Base-by-base conservation (phyloP, 2,888 invertebrate genomes). In the Apocheima hispidaria region DNA sequence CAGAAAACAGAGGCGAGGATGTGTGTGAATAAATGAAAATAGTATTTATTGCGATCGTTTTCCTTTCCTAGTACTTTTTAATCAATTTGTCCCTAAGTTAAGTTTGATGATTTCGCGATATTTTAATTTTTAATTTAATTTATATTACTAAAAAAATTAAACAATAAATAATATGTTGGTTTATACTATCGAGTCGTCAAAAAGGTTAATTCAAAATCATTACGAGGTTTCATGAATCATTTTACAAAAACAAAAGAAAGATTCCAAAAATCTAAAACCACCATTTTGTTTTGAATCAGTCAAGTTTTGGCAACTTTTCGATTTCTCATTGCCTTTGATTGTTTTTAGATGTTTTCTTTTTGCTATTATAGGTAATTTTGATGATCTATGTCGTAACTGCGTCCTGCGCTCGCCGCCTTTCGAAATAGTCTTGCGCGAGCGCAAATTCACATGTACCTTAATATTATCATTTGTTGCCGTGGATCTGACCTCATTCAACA, bases 11-110 rank as follows among this genome's bases (percentile, higher is more conserved):
- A 77, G 83, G 87, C 86, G 90, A 90, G 90, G 90, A 90, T 89
- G 91, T 84, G 83, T 81, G 91, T 88, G 88, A 91, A 91, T 91
- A 91, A 90, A 91, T 87, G 88, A 85, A 73, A 81, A 84, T 79
- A 79, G 77, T 82, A 80, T 68, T 81, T 79, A 61, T 28, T 33
- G 4, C 36, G n/a, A 44, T 43, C 33, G 23, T 56, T 52, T 50
- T 35, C 23, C 23, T 63, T 21, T 18, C 46, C 20, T 12, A 0
- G 6, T 30, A 33, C n/a, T n/a, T 1, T 28, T 44, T 16, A 14
- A 16, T 10, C 0, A 9, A 9, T 4, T 16, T 28, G n/a, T n/a
- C n/a, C n/a, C n/a, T n/a, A n/a, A n/a, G n/a, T n/a, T n/a, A n/a
- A n/a, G n/a, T 30, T 18, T 30, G 16, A 18, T 10, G 18, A 30